Evolutionary conservation across 1,140 invertebrate genomes (phyloP), one percentile per base, ranked within the genome.

Genomic region (Zaprionus davidi): DNA sequence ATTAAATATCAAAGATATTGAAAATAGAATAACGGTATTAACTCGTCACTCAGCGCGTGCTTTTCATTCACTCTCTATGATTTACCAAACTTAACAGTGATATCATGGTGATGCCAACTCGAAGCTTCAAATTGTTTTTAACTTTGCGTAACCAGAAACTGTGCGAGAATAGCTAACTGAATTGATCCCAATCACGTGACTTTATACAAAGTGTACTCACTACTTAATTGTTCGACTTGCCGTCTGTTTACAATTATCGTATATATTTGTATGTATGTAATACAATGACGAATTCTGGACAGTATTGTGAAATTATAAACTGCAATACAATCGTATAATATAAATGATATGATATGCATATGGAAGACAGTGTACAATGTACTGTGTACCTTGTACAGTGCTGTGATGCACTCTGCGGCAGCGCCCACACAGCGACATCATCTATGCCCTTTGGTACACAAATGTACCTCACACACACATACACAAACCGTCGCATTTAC

Each of bases 271-370:
- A 66, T 26, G 44, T 80, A 34, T 67, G 63, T 73, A 66, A 59
- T 58, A 71, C 72, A 46, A 72, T 86, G 71, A 34, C 41, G 55
- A 82, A 58, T 85, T 76, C 69, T 67, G 49, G 67, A 76, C 79
- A 82, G 63, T 77, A 68, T 64, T 82, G 79, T 77, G 82, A 87
- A 85, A 85, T 87, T 73, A 49, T 67, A 87, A 73, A 87, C 76
- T 70, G 38, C 58, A 69, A 41, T 58, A 46, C 26, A 46, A 34
- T 65, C 31, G 17, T 26, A 28, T 56, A 20, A 2, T 44, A 44
- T 17, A 51, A 24, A 24, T 22, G 12, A 12, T 51, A 51, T 12
- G 46, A 22, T 20, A 51, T 51, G 46, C 41, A 46, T 44, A 44
- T 9, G 41, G 2, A 44, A 51, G 20, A 22, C 46, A 62, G 15